These are phyloP conservation scores for Benitochromis conjunctus DNA, from an alignment of 2,113 vertebrate genomes.

Conservation along the genomic window DNA sequence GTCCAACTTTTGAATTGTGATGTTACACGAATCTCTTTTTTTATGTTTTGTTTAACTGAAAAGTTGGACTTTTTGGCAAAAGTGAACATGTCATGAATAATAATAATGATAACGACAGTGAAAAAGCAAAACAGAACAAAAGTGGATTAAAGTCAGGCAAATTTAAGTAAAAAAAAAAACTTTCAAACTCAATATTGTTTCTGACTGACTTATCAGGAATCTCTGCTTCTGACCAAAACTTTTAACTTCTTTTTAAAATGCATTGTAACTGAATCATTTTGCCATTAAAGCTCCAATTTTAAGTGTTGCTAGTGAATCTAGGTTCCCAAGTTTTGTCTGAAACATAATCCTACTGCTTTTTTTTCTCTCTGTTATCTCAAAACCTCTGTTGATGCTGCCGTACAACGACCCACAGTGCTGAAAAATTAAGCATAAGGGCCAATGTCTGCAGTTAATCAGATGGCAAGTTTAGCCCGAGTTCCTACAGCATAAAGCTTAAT, in stretches of 20 bases:
- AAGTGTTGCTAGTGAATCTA: neutral
- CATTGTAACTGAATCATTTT: neutral
- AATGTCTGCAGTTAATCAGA: neutral
- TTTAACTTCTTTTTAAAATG: neutral
- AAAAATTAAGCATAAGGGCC: neutral
- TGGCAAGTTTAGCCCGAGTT: neutral
- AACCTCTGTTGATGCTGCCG: neutral
- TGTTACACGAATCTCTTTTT: neutral
- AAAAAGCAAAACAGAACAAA: neutral
- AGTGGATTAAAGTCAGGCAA: neutral
- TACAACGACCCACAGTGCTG: neutral
- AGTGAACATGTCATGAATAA: neutral
- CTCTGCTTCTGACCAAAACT: neutral
- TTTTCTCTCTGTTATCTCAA: neutral
- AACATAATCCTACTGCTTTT: neutral
- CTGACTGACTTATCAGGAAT: too few species aligned
- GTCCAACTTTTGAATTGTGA: neutral
- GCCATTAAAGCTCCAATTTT: neutral
- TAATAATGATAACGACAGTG: neutral
- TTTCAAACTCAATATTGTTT: neutral
- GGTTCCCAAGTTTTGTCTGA: neutral
- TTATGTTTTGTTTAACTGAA: neutral
- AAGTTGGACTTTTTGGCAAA: neutral
- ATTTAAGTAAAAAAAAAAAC: neutral
- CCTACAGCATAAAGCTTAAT: neutral